phyloP scores from a whole-genome alignment of 2,888 invertebrate species.

The Eupithecia centaureata region DNA sequence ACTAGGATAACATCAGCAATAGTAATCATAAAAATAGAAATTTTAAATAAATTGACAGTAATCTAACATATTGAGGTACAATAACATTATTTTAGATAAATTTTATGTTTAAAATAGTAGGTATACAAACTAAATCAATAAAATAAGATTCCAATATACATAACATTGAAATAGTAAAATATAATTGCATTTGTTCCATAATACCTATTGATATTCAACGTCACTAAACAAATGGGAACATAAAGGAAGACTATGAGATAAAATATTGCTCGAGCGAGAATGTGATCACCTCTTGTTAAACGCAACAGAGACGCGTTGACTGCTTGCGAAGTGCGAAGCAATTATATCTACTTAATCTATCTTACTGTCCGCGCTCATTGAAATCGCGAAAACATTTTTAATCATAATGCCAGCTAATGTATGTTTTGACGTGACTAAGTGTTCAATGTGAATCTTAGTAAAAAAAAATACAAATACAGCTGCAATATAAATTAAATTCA shows the following conservation, averaged over 20 bases:
- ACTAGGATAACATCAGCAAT: background rate
- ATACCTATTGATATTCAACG: background rate
- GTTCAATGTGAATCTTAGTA: no score
- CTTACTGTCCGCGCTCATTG: background rate
- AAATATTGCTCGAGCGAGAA: background rate
- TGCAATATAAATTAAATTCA: no score
- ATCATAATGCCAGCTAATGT: background rate
- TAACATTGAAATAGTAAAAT: slow-evolving; percentile 8
- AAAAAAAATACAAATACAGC: no score
- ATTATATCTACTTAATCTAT: background rate
- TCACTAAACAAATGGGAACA: background rate
- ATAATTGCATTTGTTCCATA: slow-evolving; percentile 10
- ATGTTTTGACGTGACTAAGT: no score
- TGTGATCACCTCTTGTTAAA: background rate
- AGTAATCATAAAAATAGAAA: background rate
- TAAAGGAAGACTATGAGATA: background rate
- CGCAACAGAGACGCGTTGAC: background rate
- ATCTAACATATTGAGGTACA: slow-evolving; percentile 20
- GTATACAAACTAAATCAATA: slow-evolving; percentile 15
- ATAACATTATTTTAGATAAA: background rate
- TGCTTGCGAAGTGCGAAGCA: no score
- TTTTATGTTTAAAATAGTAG: slow-evolving; percentile 15
- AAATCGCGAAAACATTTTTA: background rate
- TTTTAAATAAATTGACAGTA: slow-evolving; percentile 2
- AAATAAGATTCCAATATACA: slow-evolving; percentile 18